Conservation (phyloP, 2,797 vertebrate species). For the Setipinna tenuifilis region DNA sequence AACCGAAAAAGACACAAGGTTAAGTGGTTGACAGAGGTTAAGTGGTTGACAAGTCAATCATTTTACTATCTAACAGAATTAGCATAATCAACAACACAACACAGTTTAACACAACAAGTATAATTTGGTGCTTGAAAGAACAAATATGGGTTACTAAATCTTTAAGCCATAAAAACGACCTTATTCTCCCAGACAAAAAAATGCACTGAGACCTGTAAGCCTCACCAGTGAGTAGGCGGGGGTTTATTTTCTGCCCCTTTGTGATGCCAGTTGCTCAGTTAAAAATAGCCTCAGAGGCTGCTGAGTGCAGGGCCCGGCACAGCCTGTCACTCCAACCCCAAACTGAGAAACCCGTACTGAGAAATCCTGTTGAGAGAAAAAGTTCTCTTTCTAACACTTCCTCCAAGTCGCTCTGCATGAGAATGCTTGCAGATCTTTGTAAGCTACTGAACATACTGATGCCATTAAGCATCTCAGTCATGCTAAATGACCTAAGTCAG, state of each 20-base stretch:
- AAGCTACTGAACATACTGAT: neutral
- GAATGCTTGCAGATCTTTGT: neutral
- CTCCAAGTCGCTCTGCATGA: neutral
- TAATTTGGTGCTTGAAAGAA: neutral
- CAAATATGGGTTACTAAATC: neutral
- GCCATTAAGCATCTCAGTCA: neutral
- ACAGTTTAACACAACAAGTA: neutral
- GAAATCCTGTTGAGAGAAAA: neutral
- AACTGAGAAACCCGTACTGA: neutral
- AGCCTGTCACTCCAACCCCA: neutral
- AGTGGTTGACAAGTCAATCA: neutral
- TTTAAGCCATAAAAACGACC: neutral
- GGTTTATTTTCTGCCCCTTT: neutral
- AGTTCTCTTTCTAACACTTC: constrained; percentile 5
- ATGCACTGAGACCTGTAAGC: neutral
- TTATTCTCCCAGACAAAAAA: neutral
- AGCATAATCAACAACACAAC: neutral
- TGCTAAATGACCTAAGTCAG: neutral
- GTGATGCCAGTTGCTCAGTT: constrained; percentile 9
- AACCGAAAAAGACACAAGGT: no score
- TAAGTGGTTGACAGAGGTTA: neutral
- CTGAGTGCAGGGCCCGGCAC: neutral
- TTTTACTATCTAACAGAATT: neutral
- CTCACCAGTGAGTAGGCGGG: neutral
- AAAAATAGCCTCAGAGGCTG: neutral